Evolutionary conservation across 2,888 invertebrate species (phyloP), one percentile per base, ranked within the genome.

Genomic region (Alloplasta piceator): DNA sequence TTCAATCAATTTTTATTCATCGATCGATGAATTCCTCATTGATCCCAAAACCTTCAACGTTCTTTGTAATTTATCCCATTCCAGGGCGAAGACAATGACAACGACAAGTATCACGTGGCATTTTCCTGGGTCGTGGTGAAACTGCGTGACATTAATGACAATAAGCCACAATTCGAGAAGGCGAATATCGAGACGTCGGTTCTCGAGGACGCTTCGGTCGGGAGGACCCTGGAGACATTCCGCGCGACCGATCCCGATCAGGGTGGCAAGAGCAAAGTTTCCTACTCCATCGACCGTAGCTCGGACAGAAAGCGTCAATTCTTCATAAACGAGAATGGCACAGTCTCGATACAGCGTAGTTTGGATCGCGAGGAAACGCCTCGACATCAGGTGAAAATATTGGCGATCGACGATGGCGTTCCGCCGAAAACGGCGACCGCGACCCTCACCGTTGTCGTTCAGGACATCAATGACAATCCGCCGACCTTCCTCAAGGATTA

Each of bases 91-190:
- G 98, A 98, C 91, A 98, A 98, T 90, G 98, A 98, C 93, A 97
- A 98, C 92, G 99, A 99, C 92, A 98, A 98, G 92, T 97, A 98
- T 91, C 98, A 98, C 93, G 98, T 98, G 84, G 98, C 98, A 81
- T 98, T 98, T 92, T 98, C 98, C 0, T 98, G 98, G 97, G 98
- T 98, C 76, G 97, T 97, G 82, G 98, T 98, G 41, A 97, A 96
- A 90, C 94, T 99, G 80, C 95, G 97, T 80, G 99, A 99, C 92
- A 97, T 97, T 87, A 99, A 99, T 93, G 99, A 99, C 94, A 99
- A 99, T 94, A 97, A 98, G 92, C 99, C 99, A 5, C 96, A 97
- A 89, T 98, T 98, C 91, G 98, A 98, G 89, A 95, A 96, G 84
- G 97, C 98, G 61, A 98, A 98, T 91, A 98, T 98, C 87, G 98